Evolutionary conservation across 2,113 vertebrate species (phyloP), one percentile per base, ranked within the genome.

Genomic region (Dissostichus mawsoni): DNA sequence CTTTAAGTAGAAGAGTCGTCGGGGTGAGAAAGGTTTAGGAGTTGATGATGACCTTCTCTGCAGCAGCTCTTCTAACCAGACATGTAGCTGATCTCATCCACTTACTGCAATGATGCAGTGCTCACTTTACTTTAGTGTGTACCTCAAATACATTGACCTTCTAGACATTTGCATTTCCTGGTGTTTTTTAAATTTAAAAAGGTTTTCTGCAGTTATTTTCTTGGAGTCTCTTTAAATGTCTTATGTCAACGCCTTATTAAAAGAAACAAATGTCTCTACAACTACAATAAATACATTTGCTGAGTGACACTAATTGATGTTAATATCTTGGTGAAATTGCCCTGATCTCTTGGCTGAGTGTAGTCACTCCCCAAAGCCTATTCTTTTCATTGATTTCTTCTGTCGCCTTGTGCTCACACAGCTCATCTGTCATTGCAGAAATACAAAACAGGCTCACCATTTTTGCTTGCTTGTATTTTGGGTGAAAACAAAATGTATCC

Each of bases 1-100:
- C 25, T 36, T n/a, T 68, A 8, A 68, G 16, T 18, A 11, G 3
- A 5, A 20, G 16, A 63, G 53, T 2, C 36, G 44, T 18, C 16
- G 41, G 72, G 33, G 48, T 55, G 17, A 8, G 18, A 67, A 61
- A 58, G 5, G 36, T 78, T 55, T 63, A 72, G 25, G 52, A 57
- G 36, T 14, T 63, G 16, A 62, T 59, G 55, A 20, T 48, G 18
- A 6, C 41, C 13, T 0, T 0, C 4, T 68, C 53, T 6, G 11
- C 76, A 29, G 53, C 56, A 64, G 10, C 67, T 69, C 55, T 58
- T n/a, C 11, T 17, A 87, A 70, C 66, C 29, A 69, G 76, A 64
- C 69, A 75, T 23, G 64, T 8, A 4, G n/a, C 29, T 72, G 12
- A 0, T 68, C 41, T 86, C 63, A 74, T 77, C 73, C 48, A 80